Evolutionary conservation across 37 sponge, comb jelly and placozoan species (phyloP), one percentile per base, ranked within the genome.

Genomic region (Beroe forskalii): DNA sequence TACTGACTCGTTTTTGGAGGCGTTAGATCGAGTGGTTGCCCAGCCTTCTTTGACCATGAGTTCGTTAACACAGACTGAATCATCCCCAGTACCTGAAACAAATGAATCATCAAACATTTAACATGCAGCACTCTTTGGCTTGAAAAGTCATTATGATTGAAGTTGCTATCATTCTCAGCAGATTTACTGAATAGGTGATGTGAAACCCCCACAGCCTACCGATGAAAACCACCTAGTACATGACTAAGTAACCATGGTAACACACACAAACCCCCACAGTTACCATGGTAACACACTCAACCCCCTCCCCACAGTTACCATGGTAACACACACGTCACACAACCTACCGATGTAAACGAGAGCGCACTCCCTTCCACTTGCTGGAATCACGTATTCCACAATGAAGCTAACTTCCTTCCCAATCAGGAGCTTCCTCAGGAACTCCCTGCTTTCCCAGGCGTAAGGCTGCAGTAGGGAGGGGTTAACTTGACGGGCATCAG

Each of bases 381-480:
- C 37, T 0, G 91, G 75, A 0, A 91, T 91, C 31, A 91, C 93
- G 76, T 95, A 43, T 36, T 95, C 96, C 62, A 95, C 93, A n/a
- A 83, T 60, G 76, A 95, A 97, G 17, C n/a, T 67, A 32, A 98
- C 95, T 69, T 96, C 93, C 63, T 95, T 92, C 0, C 99, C 99
- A 62, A 98, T 89, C 63, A 95, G 44, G 43, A 94, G 42, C 40
- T 91, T 93, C 4, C 99, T 67, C 19, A 98, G 91, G 75, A 91
- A 96, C 92, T 98, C 99, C 0, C 99, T 61, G 1, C 93, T 75
- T 30, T 95, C 94, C 95, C 96, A 98, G 0, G 99, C 95, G 93
- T 67, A 98, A 23, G 99, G 95, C 99, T 98, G 67, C 30, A 92
- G 32, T n/a, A n/a, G n/a, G n/a, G n/a, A n/a, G n/a, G n/a, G n/a